Conservation (phyloP, 2,888 invertebrate genomes). For the Scaptomyza polygonia region DNA sequence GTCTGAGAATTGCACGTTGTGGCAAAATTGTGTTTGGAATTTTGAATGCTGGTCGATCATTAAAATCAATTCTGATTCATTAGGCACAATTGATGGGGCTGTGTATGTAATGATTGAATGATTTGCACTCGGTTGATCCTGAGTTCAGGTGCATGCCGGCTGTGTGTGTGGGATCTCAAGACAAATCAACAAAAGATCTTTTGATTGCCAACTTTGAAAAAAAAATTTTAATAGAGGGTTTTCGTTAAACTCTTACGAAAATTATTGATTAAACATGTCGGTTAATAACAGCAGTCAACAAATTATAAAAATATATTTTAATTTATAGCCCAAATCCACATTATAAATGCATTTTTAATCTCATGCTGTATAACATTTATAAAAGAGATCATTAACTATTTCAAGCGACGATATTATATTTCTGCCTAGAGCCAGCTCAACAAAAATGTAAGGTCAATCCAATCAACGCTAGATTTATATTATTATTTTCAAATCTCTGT, state of each 20-base stretch:
- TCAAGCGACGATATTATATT: conserved; percentile 7
- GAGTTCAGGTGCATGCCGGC: conserved; percentile 32
- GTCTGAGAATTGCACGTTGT: conserved; percentile 45
- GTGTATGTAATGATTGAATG: conserved; percentile 9
- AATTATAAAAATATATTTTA: background rate
- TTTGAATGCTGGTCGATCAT: conserved; percentile 50
- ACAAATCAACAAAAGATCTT: conserved; percentile 14
- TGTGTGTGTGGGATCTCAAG: conserved; percentile 28
- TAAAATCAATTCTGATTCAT: conserved; percentile 61
- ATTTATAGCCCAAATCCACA: background rate
- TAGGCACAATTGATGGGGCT: conserved; percentile 40
- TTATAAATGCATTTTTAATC: conserved; percentile 1
- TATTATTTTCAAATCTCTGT: conserved; percentile 12
- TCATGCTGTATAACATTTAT: background rate
- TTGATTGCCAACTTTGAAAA: conserved; percentile 5
- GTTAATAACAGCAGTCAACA: background rate
- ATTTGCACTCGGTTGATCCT: conserved; percentile 26
- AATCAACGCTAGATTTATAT: conserved; percentile 14
- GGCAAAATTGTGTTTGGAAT: conserved; percentile 53
- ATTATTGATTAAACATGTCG: background rate
- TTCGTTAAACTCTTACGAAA: background rate
- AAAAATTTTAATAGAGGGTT: conserved; percentile 8
- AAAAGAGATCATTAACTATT: conserved; percentile 7
- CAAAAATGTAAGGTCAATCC: conserved; percentile 34
- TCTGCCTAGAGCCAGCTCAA: conserved; percentile 1